Conservation (phyloP, 1,140 invertebrate genomes). For the Acyrthosiphon pisum region DNA sequence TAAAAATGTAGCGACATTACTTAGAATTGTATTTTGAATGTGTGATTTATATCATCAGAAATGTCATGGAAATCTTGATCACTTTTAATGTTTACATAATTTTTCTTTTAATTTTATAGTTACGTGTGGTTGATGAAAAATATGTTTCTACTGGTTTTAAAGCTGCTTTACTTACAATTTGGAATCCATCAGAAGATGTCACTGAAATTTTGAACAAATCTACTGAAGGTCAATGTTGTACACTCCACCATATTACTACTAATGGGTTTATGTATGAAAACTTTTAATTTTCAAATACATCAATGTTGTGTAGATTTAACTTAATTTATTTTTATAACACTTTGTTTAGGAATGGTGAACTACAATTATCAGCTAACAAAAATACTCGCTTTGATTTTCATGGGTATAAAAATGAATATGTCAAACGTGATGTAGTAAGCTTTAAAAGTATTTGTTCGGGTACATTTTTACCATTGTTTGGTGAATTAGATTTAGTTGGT, state of each 20-base stretch:
- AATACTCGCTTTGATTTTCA: constrained; percentile 29
- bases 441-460: constrained; percentile 32
- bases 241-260: constrained; percentile 17
- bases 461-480: constrained; percentile 25
- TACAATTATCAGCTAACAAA: constrained; percentile 46
- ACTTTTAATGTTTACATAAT: not conserved
- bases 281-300: not conserved
- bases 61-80: not conserved
- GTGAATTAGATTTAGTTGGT: constrained; percentile 39
- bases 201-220: not conserved
- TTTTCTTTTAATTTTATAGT: constrained; percentile 9
- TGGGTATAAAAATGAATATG: not conserved
- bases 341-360: constrained; percentile 54
- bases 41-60: too few species aligned
- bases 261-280: constrained; percentile 47
- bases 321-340: not conserved
- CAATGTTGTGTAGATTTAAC: not conserved
- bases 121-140: constrained; percentile 45
- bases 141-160: constrained; percentile 29
- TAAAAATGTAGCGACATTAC: not conserved
- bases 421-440: constrained; percentile 30
- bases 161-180: constrained; percentile 46
- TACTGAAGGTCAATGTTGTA: constrained; percentile 36
- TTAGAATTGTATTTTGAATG: not conserved
- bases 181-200: constrained; percentile 41